Conservation (phyloP, 2,113 vertebrate genomes). For the Serilophus lunatus region DNA sequence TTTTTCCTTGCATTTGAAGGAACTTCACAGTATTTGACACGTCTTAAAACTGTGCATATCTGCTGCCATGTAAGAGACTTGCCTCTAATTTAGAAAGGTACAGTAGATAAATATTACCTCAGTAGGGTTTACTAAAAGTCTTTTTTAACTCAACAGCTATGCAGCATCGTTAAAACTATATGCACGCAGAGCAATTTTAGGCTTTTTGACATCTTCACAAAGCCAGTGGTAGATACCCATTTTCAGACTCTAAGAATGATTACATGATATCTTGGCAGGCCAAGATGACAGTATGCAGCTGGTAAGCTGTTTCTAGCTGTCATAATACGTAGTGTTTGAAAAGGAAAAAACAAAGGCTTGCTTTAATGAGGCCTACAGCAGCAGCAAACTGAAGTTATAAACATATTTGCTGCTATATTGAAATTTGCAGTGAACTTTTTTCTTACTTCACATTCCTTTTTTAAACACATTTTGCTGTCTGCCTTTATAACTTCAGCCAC, state of each 20-base stretch:
- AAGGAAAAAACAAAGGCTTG: conserved; percentile 40
- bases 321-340: conserved; percentile 62
- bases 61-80: conserved; percentile 44
- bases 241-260: conserved; percentile 54
- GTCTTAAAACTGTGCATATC: conserved; percentile 42
- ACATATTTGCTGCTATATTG: conserved; percentile 18
- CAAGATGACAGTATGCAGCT: conserved; percentile 59
- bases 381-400: conserved; percentile 33
- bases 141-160: conserved; percentile 25
- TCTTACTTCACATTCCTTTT: neutral
- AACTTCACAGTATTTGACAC: conserved; percentile 28
- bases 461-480: neutral
- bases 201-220: conserved; percentile 32
- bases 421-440: conserved; percentile 28
- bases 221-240: neutral
- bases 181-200: conserved; percentile 6
- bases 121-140: conserved; percentile 32
- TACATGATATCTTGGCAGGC: conserved; percentile 54
- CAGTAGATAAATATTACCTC: conserved; percentile 25
- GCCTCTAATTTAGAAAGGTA: conserved; percentile 50
- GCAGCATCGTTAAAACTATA: conserved; percentile 8
- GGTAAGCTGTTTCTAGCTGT: conserved; percentile 64
- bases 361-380: conserved; percentile 53
- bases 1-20: neutral
- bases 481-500: neutral